A percentile compares a stretch with the other conserved stretches of the same genome.
Conservation (phyloP, 2,888 invertebrate genomes). For the Luperina nickerlii region DNA sequence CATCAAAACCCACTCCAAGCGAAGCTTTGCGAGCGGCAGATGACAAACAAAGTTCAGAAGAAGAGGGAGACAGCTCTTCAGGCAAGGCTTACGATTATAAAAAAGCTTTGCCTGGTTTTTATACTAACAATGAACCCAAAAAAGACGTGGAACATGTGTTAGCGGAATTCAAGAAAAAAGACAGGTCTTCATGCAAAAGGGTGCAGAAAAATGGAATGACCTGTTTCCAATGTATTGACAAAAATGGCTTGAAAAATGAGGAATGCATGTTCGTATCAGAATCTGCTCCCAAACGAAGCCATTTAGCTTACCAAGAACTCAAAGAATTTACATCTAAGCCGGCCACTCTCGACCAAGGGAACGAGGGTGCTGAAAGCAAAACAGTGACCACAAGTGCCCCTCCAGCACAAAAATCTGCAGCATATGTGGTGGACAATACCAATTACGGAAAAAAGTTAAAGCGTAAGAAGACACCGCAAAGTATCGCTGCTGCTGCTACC, state of each 20-base stretch:
- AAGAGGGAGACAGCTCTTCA: slow-evolving; percentile 74
- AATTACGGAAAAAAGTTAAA: slow-evolving; percentile 84
- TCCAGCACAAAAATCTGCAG: slow-evolving; percentile 80
- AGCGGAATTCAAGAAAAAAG: slow-evolving; percentile 93
- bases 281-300: slow-evolving; percentile 91
- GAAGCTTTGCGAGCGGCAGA: slow-evolving; percentile 81
- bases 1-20: slow-evolving; percentile 82
- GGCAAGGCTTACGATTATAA: slow-evolving; percentile 86
- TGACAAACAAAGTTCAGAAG: slow-evolving; percentile 81
- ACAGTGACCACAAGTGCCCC: slow-evolving; percentile 83
- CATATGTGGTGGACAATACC: slow-evolving; percentile 81
- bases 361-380: slow-evolving; percentile 84
- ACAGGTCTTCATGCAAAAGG: slow-evolving; percentile 93
- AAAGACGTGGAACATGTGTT: slow-evolving; percentile 93
- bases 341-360: slow-evolving; percentile 78
- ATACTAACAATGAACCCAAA: slow-evolving; percentile 90
- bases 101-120: slow-evolving; percentile 86
- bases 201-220: slow-evolving; percentile 94
- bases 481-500: slow-evolving; percentile 73
- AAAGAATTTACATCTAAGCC: slow-evolving; percentile 91
- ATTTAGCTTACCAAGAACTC: slow-evolving; percentile 92
- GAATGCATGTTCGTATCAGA: slow-evolving; percentile 95
- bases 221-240: slow-evolving; percentile 93
- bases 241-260: slow-evolving; percentile 93
- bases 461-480: slow-evolving; percentile 82